phyloP scores from a whole-genome alignment of 2,113 vertebrate genomes.

The Gopherus flavomarginatus region DNA sequence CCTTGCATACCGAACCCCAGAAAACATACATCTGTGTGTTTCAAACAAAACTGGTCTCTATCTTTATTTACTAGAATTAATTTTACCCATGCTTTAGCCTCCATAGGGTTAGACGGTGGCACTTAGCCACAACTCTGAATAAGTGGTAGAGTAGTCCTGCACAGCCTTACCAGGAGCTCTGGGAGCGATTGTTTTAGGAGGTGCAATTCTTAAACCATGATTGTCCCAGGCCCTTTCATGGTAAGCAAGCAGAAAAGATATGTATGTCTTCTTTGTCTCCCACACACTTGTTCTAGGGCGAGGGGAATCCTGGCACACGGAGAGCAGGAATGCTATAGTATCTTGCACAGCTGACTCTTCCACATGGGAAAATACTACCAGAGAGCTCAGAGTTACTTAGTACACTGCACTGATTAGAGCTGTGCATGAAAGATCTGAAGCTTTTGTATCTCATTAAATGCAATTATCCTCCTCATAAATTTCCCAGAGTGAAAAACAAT shows the following conservation, averaged over 20 bases:
- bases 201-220: accelerated
- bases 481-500: not conserved
- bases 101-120: not conserved
- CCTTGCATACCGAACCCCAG: not conserved
- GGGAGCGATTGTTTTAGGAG: not conserved
- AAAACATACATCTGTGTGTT: not conserved
- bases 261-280: not conserved
- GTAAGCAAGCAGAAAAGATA: not conserved
- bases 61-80: not conserved
- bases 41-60: not conserved
- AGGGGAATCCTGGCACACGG: not conserved
- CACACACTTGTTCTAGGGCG: not conserved
- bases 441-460: not conserved
- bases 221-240: not conserved
- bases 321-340: not conserved
- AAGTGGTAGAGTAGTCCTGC: not conserved
- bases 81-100: not conserved
- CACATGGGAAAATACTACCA: not conserved
- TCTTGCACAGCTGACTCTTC: not conserved
- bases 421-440: not conserved
- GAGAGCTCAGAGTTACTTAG: not conserved
- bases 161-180: not conserved
- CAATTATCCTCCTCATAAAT: not conserved
- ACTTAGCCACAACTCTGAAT: not conserved
- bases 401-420: not conserved